Evolutionary conservation across 2,888 invertebrate genomes (phyloP).

Genomic region (Plemyria rubiginata): DNA sequence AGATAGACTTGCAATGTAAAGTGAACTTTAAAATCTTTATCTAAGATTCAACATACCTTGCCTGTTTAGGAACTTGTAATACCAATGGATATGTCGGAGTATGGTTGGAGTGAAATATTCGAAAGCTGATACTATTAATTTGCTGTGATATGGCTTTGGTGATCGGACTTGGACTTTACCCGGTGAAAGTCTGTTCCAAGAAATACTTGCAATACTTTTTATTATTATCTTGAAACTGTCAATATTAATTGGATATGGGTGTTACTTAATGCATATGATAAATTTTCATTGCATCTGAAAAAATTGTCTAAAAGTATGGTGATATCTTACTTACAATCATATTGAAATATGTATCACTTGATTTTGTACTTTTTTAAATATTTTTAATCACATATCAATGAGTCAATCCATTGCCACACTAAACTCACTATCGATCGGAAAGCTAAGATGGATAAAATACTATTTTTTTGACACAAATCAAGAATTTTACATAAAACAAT

Average conservation of each 20-base stretch:
- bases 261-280: slow-evolving; percentile 26
- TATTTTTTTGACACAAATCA: no score
- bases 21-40: slow-evolving; percentile 4
- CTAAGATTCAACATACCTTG: slow-evolving; percentile 10
- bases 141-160: slow-evolving; percentile 10
- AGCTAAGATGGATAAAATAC: no score
- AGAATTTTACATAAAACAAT: no score
- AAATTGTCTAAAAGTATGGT: background rate
- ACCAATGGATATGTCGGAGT: background rate
- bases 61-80: background rate
- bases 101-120: slow-evolving; percentile 19
- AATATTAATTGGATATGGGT: slow-evolving; percentile 15
- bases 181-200: slow-evolving; percentile 69
- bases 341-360: no score
- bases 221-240: slow-evolving; percentile 35
- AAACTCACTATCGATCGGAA: no score
- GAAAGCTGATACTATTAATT: slow-evolving; percentile 5
- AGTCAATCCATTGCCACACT: no score
- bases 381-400: no score
- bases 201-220: slow-evolving; percentile 48
- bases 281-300: background rate
- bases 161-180: slow-evolving; percentile 49
- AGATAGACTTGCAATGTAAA: slow-evolving; percentile 7
- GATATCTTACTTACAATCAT: no score
- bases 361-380: no score